phyloP scores from a whole-genome alignment of 2,113 vertebrate species.

The Motacilla alba region DNA sequence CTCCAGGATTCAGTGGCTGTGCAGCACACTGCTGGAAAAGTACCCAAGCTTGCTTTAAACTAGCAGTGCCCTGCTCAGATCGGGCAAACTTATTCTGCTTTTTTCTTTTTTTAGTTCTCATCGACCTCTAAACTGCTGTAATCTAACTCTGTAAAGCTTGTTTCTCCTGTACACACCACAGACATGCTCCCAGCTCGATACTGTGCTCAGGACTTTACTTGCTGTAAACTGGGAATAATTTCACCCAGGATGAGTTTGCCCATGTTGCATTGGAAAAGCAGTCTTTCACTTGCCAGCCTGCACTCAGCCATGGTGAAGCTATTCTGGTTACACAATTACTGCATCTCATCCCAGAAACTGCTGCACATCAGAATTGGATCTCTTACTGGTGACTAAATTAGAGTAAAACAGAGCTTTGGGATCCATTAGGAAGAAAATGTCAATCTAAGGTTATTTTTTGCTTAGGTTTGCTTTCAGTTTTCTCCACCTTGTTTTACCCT shows the following conservation, averaged over 20 bases:
- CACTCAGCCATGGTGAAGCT: background rate
- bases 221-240: background rate
- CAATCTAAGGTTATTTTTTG: conserved; percentile 49
- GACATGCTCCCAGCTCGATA: background rate
- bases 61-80: background rate
- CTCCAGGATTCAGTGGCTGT: background rate
- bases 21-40: background rate
- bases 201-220: background rate
- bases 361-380: background rate
- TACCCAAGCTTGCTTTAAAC: background rate
- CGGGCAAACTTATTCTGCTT: background rate
- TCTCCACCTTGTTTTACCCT: conserved; percentile 36
- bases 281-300: background rate
- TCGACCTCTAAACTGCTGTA: background rate
- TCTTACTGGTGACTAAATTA: conserved; percentile 6
- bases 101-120: background rate
- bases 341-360: background rate
- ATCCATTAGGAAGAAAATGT: conserved; percentile 18
- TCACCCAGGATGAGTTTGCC: background rate
- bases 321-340: conserved; percentile 3
- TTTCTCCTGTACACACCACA: background rate
- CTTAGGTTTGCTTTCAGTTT: background rate
- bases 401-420: conserved; percentile 30
- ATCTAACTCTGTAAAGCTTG: background rate
- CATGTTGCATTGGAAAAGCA: background rate